A percentile compares a stretch with the other conserved stretches of the same genome.
Evolutionary conservation across 2,113 vertebrate species (phyloP).

Genomic region (Coptodon bakossiorum): DNA sequence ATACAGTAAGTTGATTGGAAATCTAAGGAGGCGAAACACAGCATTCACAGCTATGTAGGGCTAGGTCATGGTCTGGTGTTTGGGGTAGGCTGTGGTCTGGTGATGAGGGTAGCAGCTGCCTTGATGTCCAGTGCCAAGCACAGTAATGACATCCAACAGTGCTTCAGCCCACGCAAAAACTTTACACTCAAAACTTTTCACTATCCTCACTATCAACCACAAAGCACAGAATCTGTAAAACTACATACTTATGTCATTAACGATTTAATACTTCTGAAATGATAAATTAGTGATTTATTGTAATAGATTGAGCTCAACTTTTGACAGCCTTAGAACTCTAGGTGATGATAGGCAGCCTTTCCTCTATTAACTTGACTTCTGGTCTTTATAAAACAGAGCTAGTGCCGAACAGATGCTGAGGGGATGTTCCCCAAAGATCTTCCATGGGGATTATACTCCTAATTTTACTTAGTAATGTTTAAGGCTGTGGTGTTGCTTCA

Average conservation of each 20-base stretch:
- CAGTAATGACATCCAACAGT: not conserved
- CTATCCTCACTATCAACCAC: not conserved
- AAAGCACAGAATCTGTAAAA: not conserved
- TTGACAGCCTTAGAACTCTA: conserved; percentile 19
- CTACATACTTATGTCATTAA: not conserved
- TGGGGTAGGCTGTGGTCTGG: not conserved
- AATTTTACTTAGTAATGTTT: conserved; percentile 52
- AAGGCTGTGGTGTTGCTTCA: conserved; percentile 48
- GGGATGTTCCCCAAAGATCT: conserved; percentile 15
- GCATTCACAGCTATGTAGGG: not conserved
- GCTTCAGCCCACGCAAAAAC: not conserved
- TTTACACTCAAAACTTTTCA: not conserved
- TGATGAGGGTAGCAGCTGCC: not conserved
- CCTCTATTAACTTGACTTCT: not conserved
- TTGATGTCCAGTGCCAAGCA: not conserved
- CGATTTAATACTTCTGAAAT: not conserved
- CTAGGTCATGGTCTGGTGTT: not conserved
- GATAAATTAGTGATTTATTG: not conserved
- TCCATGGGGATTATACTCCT: not conserved
- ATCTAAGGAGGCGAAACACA: not conserved
- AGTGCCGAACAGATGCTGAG: conserved; percentile 39
- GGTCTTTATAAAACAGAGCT: not conserved
- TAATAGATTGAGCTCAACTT: not conserved
- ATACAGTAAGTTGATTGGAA: not conserved
- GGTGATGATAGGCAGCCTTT: conserved; percentile 44